Evolutionary conservation across 2,113 vertebrate species (phyloP), one percentile per base, ranked within the genome.

Genomic region (Lutjanus erythropterus): DNA sequence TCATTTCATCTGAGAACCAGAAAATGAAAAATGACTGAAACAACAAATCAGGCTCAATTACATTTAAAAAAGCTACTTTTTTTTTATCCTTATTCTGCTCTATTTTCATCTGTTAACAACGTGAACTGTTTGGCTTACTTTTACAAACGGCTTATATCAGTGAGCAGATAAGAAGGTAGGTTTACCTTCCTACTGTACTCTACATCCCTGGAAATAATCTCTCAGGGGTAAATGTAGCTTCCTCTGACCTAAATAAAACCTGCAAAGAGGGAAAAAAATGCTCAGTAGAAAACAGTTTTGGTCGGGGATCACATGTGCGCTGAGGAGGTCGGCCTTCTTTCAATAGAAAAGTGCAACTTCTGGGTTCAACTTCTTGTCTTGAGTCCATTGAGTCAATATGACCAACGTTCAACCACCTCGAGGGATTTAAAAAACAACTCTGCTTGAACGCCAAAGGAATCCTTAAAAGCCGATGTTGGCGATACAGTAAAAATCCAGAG

Each of bases 221-320:
- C 60, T 33, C 27, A 39, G 6, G 55, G n/a, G 8, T 35, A 37
- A 61, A 69, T 46, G 15, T 44, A 58, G 55, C 53, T 84, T 71
- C 16, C n/a, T 70, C 59, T 60, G 71, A 53, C 69, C 65, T 58
- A 62, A 56, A 78, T 68, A 56, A 78, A 68, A 47, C 19, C 64
- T 55, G 29, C 50, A 56, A 68, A 68, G 39, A 56, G 3, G 58
- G n/a, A n/a, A 33, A 52, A 39, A 60, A 16, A 49, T 2, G 3
- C 19, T 41, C 31, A 29, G 14, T 2, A 35, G 18, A 60, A 58
- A 47, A 67, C 16, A 39, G 42, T 29, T 66, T 35, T n/a, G 44
- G 2, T 49, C 66, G 60, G 50, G 46, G 27, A 27, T 37, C 14
- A 25, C 29, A 39, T 8, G 16, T 42, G 25, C 44, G 19, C 44